These are phyloP conservation scores for Neodiprion pinetum DNA, from an alignment of 1,140 invertebrate species.

Conservation along the genomic window DNA sequence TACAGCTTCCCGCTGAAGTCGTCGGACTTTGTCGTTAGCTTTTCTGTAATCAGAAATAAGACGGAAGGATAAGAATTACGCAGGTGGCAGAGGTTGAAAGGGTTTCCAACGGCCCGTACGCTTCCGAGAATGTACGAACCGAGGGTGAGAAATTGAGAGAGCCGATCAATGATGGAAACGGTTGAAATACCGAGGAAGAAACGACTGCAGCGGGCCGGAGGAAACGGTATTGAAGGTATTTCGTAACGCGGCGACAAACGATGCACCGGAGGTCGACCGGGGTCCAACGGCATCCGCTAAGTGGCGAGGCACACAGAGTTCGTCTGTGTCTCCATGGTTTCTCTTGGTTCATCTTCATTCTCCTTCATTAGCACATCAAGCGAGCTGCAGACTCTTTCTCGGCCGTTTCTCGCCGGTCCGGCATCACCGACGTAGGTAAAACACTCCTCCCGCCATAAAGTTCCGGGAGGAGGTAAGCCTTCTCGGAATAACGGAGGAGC, in stretches of 20 bases:
- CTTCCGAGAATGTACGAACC: not conserved
- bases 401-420: too few species aligned
- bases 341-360: conserved; percentile 2
- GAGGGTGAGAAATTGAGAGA: not conserved
- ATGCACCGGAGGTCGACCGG: conserved; percentile 3
- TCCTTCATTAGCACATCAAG: not conserved
- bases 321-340: conserved; percentile 6
- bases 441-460: conserved; percentile 46
- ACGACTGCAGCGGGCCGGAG: not conserved
- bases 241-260: conserved; percentile 4
- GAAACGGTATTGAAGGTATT: not conserved
- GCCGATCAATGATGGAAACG: not conserved
- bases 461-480: conserved; percentile 57
- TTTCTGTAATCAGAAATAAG: conserved; percentile 59
- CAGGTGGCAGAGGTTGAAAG: too few species aligned
- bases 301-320: not conserved
- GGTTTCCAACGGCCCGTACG: not conserved
- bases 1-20: conserved; percentile 62
- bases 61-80: not conserved
- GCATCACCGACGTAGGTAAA: conserved; percentile 48
- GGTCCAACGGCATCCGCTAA: conserved; percentile 6
- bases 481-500: not conserved
- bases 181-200: not conserved
- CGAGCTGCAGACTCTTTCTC: not conserved
- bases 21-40: conserved; percentile 63